These are phyloP conservation scores for Hypomecis punctinalis DNA, from an alignment of 2,888 invertebrate genomes.

Conservation along the genomic window DNA sequence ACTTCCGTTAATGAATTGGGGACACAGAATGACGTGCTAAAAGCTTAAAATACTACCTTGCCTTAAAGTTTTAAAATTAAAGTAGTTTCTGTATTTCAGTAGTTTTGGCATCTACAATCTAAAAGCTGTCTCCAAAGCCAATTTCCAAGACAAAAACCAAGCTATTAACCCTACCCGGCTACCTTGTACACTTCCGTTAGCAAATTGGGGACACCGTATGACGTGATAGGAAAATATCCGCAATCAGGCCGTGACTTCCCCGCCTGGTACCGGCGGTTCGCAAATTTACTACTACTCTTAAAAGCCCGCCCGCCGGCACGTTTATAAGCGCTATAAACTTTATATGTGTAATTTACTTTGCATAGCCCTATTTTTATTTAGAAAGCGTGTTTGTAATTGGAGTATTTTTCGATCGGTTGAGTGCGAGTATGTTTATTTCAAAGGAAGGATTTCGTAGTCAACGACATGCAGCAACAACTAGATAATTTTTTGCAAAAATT, in stretches of 20 bases:
- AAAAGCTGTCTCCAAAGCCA: neutral
- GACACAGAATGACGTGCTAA: no score
- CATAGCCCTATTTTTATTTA: constrained; percentile 29
- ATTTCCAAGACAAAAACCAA: constrained; percentile 4
- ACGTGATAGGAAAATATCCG: constrained; percentile 31
- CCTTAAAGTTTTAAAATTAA: no score
- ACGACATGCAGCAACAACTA: no score
- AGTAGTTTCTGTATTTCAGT: no score
- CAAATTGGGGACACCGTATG: constrained; percentile 28
- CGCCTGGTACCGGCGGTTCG: constrained; percentile 33
- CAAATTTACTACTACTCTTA: constrained; percentile 40
- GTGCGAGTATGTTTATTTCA: no score
- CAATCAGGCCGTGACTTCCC: constrained; percentile 30
- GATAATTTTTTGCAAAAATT: no score
- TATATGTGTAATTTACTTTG: constrained; percentile 37
- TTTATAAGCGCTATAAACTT: constrained; percentile 33
- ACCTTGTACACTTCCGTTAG: constrained; percentile 12
- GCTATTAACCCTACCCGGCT: neutral
- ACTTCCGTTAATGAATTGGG: no score
- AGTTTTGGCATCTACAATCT: no score
- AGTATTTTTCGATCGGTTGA: constrained; percentile 1
- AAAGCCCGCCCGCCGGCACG: constrained; percentile 31
- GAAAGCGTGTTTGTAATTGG: constrained; percentile 27
- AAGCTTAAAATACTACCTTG: no score
- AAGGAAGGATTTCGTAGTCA: no score